These are phyloP conservation scores for sheep (Ovis aries) DNA, from an alignment of 2,113 vertebrate genomes.

Conservation along the genomic window ARS-UI_Ramb_v3.0 NC_056056.1:68984001-68984500, in stretches of 20 bases:
- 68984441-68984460: neutral
- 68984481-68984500: neutral
- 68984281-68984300: neutral
- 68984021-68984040: neutral
- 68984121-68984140: neutral
- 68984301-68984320: neutral
- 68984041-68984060: neutral
- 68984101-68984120: neutral
- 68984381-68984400: neutral
- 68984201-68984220: neutral
- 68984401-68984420: neutral
- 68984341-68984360: conserved; percentile 25
- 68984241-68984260: neutral
- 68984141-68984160: neutral
- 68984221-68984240: neutral
- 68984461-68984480: neutral
- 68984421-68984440: conserved; percentile 17
- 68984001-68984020: neutral
- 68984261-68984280: neutral
- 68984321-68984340: neutral
- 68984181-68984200: neutral
- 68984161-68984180: neutral
- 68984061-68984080: neutral
- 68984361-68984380: neutral
- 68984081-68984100: neutral